Evolutionary conservation across 2,888 invertebrate species (phyloP).

Genomic region (Drepana falcataria): DNA sequence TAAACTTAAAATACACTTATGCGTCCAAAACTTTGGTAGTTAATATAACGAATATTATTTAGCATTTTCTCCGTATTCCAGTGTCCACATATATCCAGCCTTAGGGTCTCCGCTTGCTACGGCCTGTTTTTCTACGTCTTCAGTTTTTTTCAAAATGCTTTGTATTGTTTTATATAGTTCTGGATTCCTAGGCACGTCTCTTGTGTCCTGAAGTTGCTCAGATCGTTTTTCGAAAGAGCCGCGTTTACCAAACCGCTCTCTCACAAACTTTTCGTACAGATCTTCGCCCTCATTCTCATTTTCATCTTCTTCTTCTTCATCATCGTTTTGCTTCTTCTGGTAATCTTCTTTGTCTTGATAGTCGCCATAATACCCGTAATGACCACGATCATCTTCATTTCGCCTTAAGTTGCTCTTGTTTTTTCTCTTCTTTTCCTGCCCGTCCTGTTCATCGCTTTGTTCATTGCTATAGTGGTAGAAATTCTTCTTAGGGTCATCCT

Average conservation of each 20-base stretch:
- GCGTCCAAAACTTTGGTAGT: background rate
- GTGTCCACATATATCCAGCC: slow-evolving; percentile 74
- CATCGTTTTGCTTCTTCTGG: slow-evolving; percentile 26
- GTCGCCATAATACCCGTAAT: slow-evolving; percentile 24
- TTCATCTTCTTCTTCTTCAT: slow-evolving; percentile 24
- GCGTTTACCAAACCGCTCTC: slow-evolving; percentile 65
- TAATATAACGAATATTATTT: slow-evolving; percentile 15
- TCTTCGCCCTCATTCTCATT: slow-evolving; percentile 48
- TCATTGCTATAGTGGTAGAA: slow-evolving; percentile 39
- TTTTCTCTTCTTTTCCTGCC: slow-evolving; percentile 16
- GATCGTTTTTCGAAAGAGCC: slow-evolving; percentile 52
- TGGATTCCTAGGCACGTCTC: slow-evolving; percentile 34
- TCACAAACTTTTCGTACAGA: slow-evolving; percentile 68
- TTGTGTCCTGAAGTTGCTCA: slow-evolving; percentile 40
- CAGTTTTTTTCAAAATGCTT: slow-evolving; percentile 59
- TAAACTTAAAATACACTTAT: background rate
- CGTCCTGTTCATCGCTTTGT: slow-evolving; percentile 23
- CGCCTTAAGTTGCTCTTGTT: slow-evolving; percentile 25
- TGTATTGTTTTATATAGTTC: slow-evolving; percentile 50
- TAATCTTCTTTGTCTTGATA: slow-evolving; percentile 33
- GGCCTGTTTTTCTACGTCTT: slow-evolving; percentile 55
- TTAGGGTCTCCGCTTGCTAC: slow-evolving; percentile 63
- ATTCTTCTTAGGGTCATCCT: slow-evolving; percentile 24
- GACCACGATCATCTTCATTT: slow-evolving; percentile 26
- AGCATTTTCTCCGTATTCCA: slow-evolving; percentile 70